Evolutionary conservation across 2,888 invertebrate species (phyloP), one percentile per base, ranked within the genome.

Genomic region (Aproaerema taeniolella): DNA sequence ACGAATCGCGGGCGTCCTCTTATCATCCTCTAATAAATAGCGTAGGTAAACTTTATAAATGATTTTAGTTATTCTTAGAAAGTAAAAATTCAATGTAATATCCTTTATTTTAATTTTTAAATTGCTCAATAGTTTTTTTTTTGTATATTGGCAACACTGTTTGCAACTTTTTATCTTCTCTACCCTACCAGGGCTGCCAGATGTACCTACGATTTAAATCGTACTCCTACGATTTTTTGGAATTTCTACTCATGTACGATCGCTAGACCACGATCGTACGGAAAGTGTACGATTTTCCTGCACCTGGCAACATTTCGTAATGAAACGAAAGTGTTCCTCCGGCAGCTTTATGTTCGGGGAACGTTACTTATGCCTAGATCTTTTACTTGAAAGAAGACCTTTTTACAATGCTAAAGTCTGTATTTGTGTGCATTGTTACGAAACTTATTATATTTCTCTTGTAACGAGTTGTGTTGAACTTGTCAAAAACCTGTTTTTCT

Each of bases 221-320:
- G 20, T 20, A 20, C 20, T 20, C 20, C 7, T 20, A 20, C 20
- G 20, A 20, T 20, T 20, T 7, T n/a, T n/a, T n/a, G n/a, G n/a
- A n/a, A 20, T 20, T 20, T 20, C 20, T 20, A 20, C 20, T 6
- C 20, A 20, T 20, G 20, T 20, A 7, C 20, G 20, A 20, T 20
- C 4, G 20, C 20, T 6, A 20, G 20, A n/a, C n/a, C n/a, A n/a
- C n/a, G n/a, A n/a, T n/a, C n/a, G n/a, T n/a, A n/a, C n/a, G n/a
- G n/a, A n/a, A 29, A 30, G 14, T 33, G 17, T 33, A 33, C 33
- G 33, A 36, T 36, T 29, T 36, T 36, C n/a, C 16, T 16, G 16
- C 14, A 36, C 29, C 36, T 36, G 28, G 36, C 36, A 36, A 36
- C 36, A 28, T 36, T 36, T 36, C 36, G 16, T 36, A 36, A 29